Conservation (phyloP, 1,140 invertebrate species). For the Drosophila suzukii region DNA sequence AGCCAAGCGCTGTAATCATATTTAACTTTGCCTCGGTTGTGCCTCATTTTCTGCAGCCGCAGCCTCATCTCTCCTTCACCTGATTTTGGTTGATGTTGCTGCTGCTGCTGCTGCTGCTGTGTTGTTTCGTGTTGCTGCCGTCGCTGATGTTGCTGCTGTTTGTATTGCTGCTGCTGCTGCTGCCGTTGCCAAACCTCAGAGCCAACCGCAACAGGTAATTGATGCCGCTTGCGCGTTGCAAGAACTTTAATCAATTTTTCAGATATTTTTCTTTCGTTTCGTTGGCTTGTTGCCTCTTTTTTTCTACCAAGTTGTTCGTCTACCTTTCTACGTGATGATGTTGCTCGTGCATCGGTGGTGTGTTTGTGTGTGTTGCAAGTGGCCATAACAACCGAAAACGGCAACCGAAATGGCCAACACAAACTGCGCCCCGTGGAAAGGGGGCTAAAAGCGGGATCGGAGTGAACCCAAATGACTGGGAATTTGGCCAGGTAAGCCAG, state of each 20-base stretch:
- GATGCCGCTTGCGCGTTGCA: constrained; percentile 71
- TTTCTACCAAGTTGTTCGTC: constrained; percentile 8
- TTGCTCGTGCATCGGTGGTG: constrained; percentile 10
- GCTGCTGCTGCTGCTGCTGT: constrained; percentile 10
- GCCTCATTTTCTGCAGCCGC: constrained; percentile 30
- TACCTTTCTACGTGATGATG: constrained; percentile 26
- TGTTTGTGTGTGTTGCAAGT: constrained; percentile 49
- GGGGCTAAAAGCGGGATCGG: neutral
- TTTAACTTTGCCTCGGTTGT: constrained; percentile 56
- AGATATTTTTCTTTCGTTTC: constrained; percentile 54
- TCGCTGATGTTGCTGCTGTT: neutral
- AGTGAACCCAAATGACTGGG: constrained; percentile 40
- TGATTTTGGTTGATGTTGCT: constrained; percentile 28
- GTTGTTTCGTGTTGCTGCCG: constrained; percentile 1
- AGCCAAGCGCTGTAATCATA: constrained; percentile 75
- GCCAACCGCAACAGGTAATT: constrained; percentile 71
- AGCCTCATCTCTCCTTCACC: constrained; percentile 36
- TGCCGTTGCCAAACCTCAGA: constrained; percentile 56
- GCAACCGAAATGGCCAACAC: constrained; percentile 48
- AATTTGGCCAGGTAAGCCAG: constrained; percentile 33
- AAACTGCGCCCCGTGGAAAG: constrained; percentile 13
- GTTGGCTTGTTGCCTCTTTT: constrained; percentile 16
- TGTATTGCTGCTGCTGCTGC: constrained; percentile 10
- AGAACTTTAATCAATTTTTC: constrained; percentile 77
- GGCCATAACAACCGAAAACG: constrained; percentile 50